Percentiles rank a stretch among this genome's conserved stretches.
These are phyloP conservation scores for Saccopteryx bilineata DNA, from an alignment of 2,113 vertebrate genomes.

Conservation along the genomic window DNA sequence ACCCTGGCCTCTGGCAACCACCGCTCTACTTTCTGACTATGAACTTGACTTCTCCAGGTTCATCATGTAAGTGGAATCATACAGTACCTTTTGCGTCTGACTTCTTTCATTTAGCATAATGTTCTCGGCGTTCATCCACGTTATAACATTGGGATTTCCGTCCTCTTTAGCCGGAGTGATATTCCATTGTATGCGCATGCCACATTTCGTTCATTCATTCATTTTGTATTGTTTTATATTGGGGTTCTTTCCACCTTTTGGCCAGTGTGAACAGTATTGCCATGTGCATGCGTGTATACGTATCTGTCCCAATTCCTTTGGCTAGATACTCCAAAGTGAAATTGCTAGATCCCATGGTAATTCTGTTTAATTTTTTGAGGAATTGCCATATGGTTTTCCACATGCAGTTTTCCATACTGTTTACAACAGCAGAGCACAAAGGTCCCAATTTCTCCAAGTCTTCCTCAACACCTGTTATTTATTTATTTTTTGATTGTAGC, in stretches of 20 bases:
- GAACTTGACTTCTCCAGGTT: background rate
- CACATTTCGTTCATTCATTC: background rate
- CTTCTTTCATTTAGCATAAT: background rate
- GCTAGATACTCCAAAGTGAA: background rate
- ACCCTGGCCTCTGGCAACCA: background rate
- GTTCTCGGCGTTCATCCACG: background rate
- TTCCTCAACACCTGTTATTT: background rate
- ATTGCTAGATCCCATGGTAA: background rate
- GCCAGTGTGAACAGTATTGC: background rate
- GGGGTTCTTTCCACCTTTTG: background rate
- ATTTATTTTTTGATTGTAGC: background rate
- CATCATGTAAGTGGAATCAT: background rate
- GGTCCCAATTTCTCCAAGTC: background rate
- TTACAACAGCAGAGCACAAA: background rate
- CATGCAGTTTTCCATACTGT: background rate
- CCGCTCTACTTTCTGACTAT: background rate
- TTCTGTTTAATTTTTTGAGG: background rate
- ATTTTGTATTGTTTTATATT: background rate
- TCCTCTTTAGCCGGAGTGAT: background rate
- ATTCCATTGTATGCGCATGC: accelerated
- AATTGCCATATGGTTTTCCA: background rate
- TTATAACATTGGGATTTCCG: background rate
- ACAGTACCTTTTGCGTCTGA: background rate
- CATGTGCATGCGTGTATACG: background rate
- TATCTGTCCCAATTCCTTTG: background rate